Percentiles rank a stretch among this genome's conserved stretches.
These are phyloP conservation scores for Melanotaenia maccullochi DNA, from an alignment of 2,797 vertebrate species.

Conservation along the genomic window DNA sequence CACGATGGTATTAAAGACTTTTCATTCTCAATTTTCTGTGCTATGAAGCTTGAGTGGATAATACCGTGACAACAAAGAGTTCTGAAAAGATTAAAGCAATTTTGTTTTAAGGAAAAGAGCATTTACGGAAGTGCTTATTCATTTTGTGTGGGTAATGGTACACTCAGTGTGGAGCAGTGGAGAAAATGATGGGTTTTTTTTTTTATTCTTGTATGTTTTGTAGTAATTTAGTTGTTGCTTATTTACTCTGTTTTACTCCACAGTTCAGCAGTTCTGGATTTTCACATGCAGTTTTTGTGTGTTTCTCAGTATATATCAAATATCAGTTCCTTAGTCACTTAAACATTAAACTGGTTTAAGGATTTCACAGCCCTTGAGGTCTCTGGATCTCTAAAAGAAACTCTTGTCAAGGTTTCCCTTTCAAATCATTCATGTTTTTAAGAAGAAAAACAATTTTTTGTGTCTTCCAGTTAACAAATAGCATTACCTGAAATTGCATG, in stretches of 20 bases:
- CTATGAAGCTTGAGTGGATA: slow-evolving; percentile 37
- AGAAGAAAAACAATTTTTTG: slow-evolving; percentile 19
- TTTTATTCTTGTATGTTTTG: background rate
- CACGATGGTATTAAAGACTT: slow-evolving; percentile 49
- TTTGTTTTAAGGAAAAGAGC: background rate
- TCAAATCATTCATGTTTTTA: slow-evolving; percentile 38
- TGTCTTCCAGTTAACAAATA: slow-evolving; percentile 60
- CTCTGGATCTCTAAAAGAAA: slow-evolving; percentile 51
- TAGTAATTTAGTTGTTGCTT: slow-evolving; percentile 13
- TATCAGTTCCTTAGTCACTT: slow-evolving; percentile 48
- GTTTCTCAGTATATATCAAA: slow-evolving; percentile 38
- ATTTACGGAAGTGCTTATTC: background rate
- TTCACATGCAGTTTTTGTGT: slow-evolving; percentile 9
- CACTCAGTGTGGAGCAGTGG: background rate
- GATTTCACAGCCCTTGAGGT: slow-evolving; percentile 40
- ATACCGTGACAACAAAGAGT: slow-evolving; percentile 23
- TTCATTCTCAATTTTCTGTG: slow-evolving; percentile 53
- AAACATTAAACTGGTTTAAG: slow-evolving; percentile 42
- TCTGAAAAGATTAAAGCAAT: background rate
- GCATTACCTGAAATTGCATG: slow-evolving; percentile 74
- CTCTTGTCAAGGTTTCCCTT: slow-evolving; percentile 56
- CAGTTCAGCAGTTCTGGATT: slow-evolving; percentile 5
- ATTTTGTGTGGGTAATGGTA: background rate
- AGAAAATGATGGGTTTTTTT: background rate
- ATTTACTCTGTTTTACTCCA: slow-evolving; percentile 6